Conservation (phyloP, 2,797 vertebrate species). For the Numenius phaeopus region DNA sequence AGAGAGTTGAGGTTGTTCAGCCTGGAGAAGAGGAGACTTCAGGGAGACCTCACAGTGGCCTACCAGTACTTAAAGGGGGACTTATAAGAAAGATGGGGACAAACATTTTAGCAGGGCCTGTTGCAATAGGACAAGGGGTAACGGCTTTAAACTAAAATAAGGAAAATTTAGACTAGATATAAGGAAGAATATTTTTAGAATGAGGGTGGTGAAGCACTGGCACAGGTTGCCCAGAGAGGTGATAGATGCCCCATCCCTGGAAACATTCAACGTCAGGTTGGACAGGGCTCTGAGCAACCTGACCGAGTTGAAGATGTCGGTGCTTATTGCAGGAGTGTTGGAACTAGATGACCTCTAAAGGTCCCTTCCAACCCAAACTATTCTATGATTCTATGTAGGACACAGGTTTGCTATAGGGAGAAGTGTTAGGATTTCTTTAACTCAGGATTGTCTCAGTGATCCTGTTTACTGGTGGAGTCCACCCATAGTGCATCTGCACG, state of each 20-base stretch:
- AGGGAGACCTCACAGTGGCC: not conserved
- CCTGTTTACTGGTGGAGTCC: not conserved
- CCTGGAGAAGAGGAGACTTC: not conserved
- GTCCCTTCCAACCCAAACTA: not conserved
- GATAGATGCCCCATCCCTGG: not conserved
- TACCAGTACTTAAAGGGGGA: not conserved
- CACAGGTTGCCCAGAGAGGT: not conserved
- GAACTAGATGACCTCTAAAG: not conserved
- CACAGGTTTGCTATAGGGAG: not conserved
- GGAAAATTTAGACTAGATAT: not conserved
- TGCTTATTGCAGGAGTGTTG: too few species aligned
- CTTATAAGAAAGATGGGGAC: not conserved
- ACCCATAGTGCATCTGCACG: not conserved
- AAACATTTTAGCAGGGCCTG: not conserved
- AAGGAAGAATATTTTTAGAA: not conserved
- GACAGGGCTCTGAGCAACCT: not conserved
- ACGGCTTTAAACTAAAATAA: not conserved
- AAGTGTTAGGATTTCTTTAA: not conserved
- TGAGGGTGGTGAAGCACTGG: not conserved
- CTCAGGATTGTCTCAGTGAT: not conserved
- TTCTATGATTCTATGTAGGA: not conserved
- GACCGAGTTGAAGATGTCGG: not conserved
- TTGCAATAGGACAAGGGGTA: not conserved
- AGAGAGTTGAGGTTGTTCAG: not conserved
- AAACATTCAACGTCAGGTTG: not conserved